These are phyloP conservation scores for Cremastinae sp. DNA, from an alignment of 2,888 invertebrate species.

Conservation along the genomic window DNA sequence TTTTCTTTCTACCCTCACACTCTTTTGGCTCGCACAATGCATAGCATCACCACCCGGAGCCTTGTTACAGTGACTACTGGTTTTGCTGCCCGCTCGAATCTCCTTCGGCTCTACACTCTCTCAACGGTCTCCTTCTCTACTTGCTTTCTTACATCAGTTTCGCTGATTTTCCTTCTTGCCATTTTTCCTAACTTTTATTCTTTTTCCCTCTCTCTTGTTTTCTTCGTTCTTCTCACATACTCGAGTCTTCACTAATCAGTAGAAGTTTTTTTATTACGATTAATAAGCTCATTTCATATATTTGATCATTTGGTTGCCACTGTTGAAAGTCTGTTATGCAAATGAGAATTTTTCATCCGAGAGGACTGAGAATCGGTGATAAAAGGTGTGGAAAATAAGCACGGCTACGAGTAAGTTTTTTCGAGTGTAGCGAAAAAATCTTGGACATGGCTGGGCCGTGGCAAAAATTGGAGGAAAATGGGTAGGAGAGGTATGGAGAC, in stretches of 20 bases:
- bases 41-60: conserved; percentile 56
- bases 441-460: no score
- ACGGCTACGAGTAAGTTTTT: no score
- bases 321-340: no score
- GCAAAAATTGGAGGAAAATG: no score
- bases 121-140: conserved; percentile 63
- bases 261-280: no score
- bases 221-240: no score
- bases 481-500: background rate
- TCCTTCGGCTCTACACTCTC: conserved; percentile 42
- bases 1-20: conserved; percentile 57
- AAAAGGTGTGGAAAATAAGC: no score
- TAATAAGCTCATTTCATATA: no score
- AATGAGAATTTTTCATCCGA: no score
- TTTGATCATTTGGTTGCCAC: no score
- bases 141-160: conserved; percentile 59
- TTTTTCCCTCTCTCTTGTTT: background rate
- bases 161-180: conserved; percentile 61
- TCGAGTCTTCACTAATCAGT: no score
- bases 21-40: conserved; percentile 58
- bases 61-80: conserved; percentile 62
- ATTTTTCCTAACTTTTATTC: conserved; percentile 12
- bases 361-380: no score
- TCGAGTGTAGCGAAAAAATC: background rate
- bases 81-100: conserved; percentile 46